A percentile compares a stretch with the other conserved stretches of the same genome.
These are phyloP conservation scores for Choreutis nemorana DNA, from an alignment of 2,888 invertebrate species.

Conservation along the genomic window DNA sequence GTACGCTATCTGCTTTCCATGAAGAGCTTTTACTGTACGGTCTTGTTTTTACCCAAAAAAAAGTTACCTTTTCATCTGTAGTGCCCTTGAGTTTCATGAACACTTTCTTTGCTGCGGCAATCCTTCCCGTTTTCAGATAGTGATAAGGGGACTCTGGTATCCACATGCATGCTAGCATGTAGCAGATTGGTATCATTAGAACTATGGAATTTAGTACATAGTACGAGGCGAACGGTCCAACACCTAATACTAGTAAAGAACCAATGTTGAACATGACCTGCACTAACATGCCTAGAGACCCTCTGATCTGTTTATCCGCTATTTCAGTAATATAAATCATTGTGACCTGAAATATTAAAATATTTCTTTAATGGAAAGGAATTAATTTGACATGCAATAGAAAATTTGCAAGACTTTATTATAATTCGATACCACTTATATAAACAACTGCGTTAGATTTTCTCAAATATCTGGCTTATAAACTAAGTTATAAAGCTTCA, in stretches of 20 bases:
- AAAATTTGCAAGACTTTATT: too few species aligned
- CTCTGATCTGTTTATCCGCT: constrained; percentile 57
- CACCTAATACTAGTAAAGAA: constrained; percentile 42
- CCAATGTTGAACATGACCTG: constrained; percentile 59
- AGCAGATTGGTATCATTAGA: constrained; percentile 48
- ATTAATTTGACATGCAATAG: too few species aligned
- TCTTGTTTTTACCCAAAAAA: not conserved
- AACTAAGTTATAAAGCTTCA: too few species aligned
- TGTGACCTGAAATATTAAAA: constrained; percentile 37
- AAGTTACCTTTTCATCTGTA: constrained; percentile 38
- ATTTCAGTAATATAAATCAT: constrained; percentile 63
- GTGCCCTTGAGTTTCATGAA: constrained; percentile 49
- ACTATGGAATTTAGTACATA: constrained; percentile 46
- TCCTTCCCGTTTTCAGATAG: constrained; percentile 58
- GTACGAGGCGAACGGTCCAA: constrained; percentile 59
- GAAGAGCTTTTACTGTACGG: too few species aligned
- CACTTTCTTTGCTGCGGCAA: constrained; percentile 48
- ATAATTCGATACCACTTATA: too few species aligned
- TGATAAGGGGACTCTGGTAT: constrained; percentile 71
- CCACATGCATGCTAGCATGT: constrained; percentile 56
- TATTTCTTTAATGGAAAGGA: too few species aligned
- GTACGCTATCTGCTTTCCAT: too few species aligned
- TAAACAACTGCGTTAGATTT: too few species aligned
- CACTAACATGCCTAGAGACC: constrained; percentile 51
- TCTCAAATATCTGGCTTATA: too few species aligned